These are phyloP conservation scores for Ophion costatus DNA, from an alignment of 2,888 invertebrate species.

Conservation along the genomic window DNA sequence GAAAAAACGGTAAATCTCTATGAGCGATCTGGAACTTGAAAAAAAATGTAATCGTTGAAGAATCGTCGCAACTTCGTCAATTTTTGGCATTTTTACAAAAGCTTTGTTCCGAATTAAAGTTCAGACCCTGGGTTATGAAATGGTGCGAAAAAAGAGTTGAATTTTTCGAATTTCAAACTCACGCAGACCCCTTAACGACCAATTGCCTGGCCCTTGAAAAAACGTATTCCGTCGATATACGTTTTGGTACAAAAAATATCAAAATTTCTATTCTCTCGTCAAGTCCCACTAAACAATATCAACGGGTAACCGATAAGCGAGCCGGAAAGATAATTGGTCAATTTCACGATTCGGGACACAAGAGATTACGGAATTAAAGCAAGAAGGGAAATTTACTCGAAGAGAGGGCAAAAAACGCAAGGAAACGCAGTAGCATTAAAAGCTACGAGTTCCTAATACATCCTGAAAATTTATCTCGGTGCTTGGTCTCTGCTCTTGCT, in stretches of 20 bases:
- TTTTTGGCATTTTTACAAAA: no score
- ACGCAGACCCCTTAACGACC: no score
- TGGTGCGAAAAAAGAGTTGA: no score
- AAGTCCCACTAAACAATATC: background rate
- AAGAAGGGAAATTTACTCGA: slow-evolving; percentile 5
- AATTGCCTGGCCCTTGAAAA: no score
- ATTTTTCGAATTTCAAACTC: no score
- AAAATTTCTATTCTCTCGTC: background rate
- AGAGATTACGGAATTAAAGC: slow-evolving; percentile 5
- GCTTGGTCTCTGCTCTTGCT: slow-evolving; percentile 47
- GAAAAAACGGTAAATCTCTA: no score
- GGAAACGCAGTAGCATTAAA: slow-evolving; percentile 11
- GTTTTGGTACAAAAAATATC: background rate
- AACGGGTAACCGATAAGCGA: background rate
- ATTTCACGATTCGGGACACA: background rate
- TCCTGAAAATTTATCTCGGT: slow-evolving; percentile 48
- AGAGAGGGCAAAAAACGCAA: slow-evolving; percentile 1
- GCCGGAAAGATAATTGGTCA: background rate
- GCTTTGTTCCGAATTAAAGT: no score
- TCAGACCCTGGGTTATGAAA: no score
- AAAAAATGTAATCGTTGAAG: no score
- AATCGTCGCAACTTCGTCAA: no score
- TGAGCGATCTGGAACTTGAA: no score
- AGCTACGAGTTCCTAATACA: slow-evolving; percentile 31
- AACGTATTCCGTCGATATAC: background rate